Percentiles rank a stretch among this genome's conserved stretches.
These are phyloP conservation scores for Choloepus didactylus DNA, from an alignment of 2,797 vertebrate species.

Conservation along the genomic window DNA sequence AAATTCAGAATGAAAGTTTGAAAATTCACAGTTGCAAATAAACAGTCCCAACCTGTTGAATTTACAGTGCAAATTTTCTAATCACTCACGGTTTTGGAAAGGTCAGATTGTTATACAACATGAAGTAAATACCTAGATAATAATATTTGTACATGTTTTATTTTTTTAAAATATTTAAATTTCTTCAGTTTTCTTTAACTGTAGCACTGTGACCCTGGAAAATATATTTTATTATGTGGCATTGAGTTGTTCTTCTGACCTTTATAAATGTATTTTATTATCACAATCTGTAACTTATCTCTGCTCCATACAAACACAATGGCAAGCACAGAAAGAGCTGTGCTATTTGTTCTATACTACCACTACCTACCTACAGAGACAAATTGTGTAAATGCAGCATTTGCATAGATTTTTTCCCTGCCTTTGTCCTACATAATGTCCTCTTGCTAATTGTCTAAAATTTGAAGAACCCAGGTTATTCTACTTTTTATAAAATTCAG, in stretches of 20 bases:
- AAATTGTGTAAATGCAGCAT: neutral
- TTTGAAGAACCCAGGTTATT: slow-evolving; percentile 39
- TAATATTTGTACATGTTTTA: neutral
- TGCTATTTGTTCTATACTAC: neutral
- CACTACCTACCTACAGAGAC: neutral
- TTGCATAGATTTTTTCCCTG: neutral
- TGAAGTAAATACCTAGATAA: neutral
- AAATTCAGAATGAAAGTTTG: neutral
- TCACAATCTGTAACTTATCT: neutral
- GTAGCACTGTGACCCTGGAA: neutral
- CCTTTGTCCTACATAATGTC: slow-evolving; percentile 5
- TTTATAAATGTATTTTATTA: slow-evolving; percentile 22
- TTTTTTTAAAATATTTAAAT: neutral
- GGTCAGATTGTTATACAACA: neutral
- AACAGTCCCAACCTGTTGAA: neutral
- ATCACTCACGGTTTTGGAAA: neutral
- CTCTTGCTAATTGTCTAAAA: slow-evolving; percentile 6
- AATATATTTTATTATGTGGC: neutral
- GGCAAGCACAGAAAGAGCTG: neutral
- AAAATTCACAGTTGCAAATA: neutral
- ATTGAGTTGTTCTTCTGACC: neutral
- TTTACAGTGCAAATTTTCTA: neutral
- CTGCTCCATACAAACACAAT: neutral
- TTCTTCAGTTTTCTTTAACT: slow-evolving; percentile 1
- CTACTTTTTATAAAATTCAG: slow-evolving; percentile 21